Evolutionary conservation across 2,797 vertebrate genomes (phyloP).

Genomic region (Sebastes kiyomatsui): DNA sequence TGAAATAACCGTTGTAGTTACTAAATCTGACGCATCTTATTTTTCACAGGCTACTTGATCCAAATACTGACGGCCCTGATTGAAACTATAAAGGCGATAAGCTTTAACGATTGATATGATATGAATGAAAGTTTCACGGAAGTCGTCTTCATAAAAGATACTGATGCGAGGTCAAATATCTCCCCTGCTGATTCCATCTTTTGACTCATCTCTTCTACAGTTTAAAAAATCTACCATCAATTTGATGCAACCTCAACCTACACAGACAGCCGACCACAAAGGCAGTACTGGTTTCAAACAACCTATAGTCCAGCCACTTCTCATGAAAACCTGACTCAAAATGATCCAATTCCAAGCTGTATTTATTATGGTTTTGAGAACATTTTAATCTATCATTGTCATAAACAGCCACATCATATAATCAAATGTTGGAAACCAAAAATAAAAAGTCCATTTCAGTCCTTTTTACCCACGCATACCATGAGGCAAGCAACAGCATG

Average conservation of each 20-base stretch:
- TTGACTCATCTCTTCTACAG: neutral
- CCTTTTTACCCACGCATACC: neutral
- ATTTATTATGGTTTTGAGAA: neutral
- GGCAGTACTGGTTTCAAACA: neutral
- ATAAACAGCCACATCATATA: neutral
- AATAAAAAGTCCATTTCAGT: neutral
- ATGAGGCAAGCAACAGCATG: neutral
- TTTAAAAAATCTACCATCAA: too few relatives aligned
- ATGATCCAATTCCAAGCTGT: neutral
- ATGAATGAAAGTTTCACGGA: neutral
- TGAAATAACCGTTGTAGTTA: neutral
- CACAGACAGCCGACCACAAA: too few relatives aligned
- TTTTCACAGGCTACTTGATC: too few relatives aligned
- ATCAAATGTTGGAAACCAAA: neutral
- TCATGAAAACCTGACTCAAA: neutral
- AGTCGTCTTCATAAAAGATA: neutral
- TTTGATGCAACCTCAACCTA: too few relatives aligned
- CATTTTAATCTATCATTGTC: neutral
- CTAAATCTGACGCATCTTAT: too few relatives aligned
- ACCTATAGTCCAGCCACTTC: neutral
- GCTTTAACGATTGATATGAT: neutral
- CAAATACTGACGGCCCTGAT: neutral
- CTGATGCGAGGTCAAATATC: neutral
- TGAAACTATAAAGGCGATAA: neutral
- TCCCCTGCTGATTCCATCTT: neutral